These are phyloP conservation scores for Scaptomyza hsui DNA, from an alignment of 1,140 invertebrate species.

Conservation along the genomic window DNA sequence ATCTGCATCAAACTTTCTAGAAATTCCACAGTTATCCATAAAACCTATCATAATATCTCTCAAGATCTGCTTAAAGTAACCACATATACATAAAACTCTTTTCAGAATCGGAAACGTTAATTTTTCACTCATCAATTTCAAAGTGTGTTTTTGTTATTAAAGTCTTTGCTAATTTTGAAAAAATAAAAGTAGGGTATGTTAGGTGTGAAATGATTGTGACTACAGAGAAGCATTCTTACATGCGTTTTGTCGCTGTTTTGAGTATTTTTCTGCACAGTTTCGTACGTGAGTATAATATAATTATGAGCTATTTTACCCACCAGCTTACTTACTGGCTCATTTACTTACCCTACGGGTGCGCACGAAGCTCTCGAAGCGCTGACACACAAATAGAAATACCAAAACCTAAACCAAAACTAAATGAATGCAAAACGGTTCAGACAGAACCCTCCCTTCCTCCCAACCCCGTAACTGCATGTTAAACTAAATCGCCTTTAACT, in stretches of 20 bases:
- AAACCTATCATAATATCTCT: too few relatives aligned
- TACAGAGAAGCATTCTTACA: slow-evolving; percentile 10
- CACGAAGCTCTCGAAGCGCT: slow-evolving; percentile 42
- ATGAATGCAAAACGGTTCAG: slow-evolving; percentile 43
- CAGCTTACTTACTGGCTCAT: slow-evolving; percentile 64
- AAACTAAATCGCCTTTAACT: slow-evolving; percentile 76
- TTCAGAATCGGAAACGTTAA: too few relatives aligned
- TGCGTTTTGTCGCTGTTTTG: slow-evolving; percentile 37
- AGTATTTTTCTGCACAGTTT: slow-evolving; percentile 73
- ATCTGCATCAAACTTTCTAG: too few relatives aligned
- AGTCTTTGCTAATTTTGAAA: neutral
- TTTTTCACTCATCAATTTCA: neutral
- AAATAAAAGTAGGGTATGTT: neutral
- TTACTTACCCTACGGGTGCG: slow-evolving; percentile 40
- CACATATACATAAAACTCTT: too few relatives aligned
- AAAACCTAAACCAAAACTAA: slow-evolving; percentile 33
- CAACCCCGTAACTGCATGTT: slow-evolving; percentile 16
- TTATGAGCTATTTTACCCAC: slow-evolving; percentile 74
- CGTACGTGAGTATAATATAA: slow-evolving; percentile 80
- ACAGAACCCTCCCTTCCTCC: slow-evolving; percentile 1
- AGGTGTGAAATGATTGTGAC: neutral
- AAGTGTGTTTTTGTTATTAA: neutral
- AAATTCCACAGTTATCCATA: too few relatives aligned
- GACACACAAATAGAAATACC: slow-evolving; percentile 43
- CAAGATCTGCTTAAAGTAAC: too few relatives aligned